A percentile compares a stretch with the other conserved stretches of the same genome.
phyloP scores from a whole-genome alignment of 2,888 invertebrate genomes.

The Thecophora atra region DNA sequence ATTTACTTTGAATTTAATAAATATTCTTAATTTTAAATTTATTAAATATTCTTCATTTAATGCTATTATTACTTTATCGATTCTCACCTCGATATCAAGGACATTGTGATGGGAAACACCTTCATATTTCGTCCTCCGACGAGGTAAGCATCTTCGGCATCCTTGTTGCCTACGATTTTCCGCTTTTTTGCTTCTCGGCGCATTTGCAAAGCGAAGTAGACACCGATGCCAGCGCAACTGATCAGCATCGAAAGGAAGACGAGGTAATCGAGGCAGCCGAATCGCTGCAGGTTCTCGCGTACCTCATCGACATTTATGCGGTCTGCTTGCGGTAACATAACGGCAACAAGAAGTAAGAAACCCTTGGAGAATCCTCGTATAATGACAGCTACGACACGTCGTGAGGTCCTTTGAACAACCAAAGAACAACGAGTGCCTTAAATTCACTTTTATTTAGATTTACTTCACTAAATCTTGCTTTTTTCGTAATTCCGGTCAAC shows the following conservation, averaged over 20 bases:
- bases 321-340: neutral
- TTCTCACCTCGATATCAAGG: slow-evolving; percentile 74
- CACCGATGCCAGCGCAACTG: slow-evolving; percentile 79
- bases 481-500: too few species aligned
- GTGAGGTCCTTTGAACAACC: too few species aligned
- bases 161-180: slow-evolving; percentile 54
- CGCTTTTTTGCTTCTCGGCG: slow-evolving; percentile 63
- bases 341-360: neutral
- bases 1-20: neutral
- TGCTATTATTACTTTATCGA: neutral
- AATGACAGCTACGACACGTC: too few species aligned
- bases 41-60: neutral
- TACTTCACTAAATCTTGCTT: too few species aligned
- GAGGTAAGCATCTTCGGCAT: slow-evolving; percentile 71
- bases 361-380: neutral
- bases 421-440: too few species aligned
- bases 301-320: slow-evolving; percentile 63
- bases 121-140: slow-evolving; percentile 76
- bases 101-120: slow-evolving; percentile 76
- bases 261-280: slow-evolving; percentile 79
- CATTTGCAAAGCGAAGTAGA: slow-evolving; percentile 83
- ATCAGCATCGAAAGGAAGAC: slow-evolving; percentile 81
- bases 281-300: slow-evolving; percentile 70
- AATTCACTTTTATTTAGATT: too few species aligned
- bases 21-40: neutral